Base-by-base conservation (phyloP, 2,888 invertebrate genomes). In the Steinernema hermaphroditum region DNA sequence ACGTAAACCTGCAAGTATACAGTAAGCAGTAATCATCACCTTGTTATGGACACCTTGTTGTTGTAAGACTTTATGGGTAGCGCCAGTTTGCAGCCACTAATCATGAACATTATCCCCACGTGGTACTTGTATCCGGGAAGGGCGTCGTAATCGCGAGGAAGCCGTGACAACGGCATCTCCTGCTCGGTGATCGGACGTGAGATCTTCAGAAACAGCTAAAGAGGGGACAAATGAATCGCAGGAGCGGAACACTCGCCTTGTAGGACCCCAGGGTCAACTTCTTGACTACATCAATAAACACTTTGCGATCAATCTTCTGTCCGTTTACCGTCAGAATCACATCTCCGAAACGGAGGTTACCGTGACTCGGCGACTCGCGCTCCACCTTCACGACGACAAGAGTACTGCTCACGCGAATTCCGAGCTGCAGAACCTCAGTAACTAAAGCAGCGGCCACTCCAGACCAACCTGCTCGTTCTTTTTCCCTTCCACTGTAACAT, bases 21-120 rank as follows among this genome's bases (percentile, higher is more conserved):
- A 4, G 16, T 32, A 32, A 62, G 32, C 2, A 32, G 27, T 12
- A 4, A 9, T 32, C 1, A 29, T 4, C 2, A 9, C 12, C 1
- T 24, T 9, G 12, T 12, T 9, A 12, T 50, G 29, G 2, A 1
- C 1, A 62, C 62, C 46, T 74, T 74, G 9, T 68, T 50, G 43
- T 46, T 50, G 72, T 68, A 74, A 1, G 74, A 54, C 43, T 71
- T 74, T 46, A 74, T 27, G 22, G 74, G 68, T 14, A 74, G 54
- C 46, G 69, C 62, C 9, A 62, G 62, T 32, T 69, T 69, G 41
- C 69, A 69, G 1, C 69, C 69, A 6, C 22, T 22, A 24, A 69
- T 44, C 19, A 37, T 69, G 69, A 43, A 69, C 69, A 70, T 70
- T 1, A 46, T 22, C 1, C 44, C 70, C 16, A 70, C 34, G 50